Conservation (phyloP, 2,113 vertebrate species). For the Junco hyemalis region DNA sequence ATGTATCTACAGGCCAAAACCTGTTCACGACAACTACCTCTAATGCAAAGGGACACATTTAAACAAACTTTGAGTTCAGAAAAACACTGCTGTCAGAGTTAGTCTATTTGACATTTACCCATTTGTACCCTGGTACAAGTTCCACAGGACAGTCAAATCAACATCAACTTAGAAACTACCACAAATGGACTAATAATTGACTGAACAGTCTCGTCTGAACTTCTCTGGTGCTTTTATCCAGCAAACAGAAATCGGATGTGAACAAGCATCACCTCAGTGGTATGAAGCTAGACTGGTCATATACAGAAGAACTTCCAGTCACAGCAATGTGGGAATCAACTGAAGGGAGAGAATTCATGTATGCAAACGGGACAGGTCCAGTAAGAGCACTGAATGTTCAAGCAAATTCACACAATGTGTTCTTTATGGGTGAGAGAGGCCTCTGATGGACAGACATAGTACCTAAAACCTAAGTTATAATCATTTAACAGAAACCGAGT, state of each 20-base stretch:
- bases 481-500: neutral
- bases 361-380: neutral
- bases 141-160: neutral
- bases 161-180: neutral
- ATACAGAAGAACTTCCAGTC: neutral
- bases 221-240: neutral
- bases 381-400: neutral
- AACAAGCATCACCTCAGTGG: neutral
- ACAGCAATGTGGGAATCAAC: neutral
- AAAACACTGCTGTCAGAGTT: neutral
- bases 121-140: neutral
- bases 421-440: neutral
- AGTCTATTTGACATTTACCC: neutral
- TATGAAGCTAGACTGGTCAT: neutral
- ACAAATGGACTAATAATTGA: neutral
- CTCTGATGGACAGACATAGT: neutral
- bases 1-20: neutral
- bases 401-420: neutral
- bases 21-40: neutral
- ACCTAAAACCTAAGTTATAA: neutral
- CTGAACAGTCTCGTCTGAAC: neutral
- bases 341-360: neutral
- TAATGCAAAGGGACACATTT: neutral
- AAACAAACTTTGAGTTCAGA: neutral
- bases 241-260: neutral